These are phyloP conservation scores for Strongylocentrotus purpuratus DNA, from an alignment of 35 echinoderm and acorn worm species.

Conservation along the genomic window DNA sequence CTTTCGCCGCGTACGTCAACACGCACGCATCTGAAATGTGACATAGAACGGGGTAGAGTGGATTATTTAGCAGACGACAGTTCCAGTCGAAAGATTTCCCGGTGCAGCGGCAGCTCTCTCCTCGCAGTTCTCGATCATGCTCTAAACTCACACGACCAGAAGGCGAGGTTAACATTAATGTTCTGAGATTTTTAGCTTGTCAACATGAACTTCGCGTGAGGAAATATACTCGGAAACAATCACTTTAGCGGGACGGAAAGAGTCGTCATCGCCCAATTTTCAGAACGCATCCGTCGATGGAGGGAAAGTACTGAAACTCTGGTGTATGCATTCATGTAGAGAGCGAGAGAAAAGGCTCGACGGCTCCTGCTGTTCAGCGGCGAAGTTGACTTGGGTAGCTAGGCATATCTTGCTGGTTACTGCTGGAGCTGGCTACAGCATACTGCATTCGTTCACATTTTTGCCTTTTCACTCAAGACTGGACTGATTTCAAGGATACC, in stretches of 20 bases:
- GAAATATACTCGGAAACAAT: constrained; percentile 39
- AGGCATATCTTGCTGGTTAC: background rate
- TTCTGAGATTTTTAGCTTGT: background rate
- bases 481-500: background rate
- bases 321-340: background rate
- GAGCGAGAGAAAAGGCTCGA: background rate
- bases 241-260: background rate
- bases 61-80: constrained; percentile 5
- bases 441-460: background rate
- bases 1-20: background rate
- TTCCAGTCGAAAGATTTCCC: background rate
- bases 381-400: background rate
- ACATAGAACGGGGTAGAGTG: background rate
- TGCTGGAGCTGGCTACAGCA: background rate
- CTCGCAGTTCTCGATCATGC: background rate
- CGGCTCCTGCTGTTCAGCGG: background rate
- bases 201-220: background rate
- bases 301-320: background rate
- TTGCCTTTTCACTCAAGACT: background rate
- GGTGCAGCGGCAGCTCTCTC: background rate
- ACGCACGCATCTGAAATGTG: background rate
- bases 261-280: constrained; percentile 32
- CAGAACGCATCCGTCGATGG: background rate
- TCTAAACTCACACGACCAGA: background rate
- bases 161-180: constrained; percentile 11